Conservation (phyloP, 2,113 vertebrate genomes). For the Mormoops blainvillei region DNA sequence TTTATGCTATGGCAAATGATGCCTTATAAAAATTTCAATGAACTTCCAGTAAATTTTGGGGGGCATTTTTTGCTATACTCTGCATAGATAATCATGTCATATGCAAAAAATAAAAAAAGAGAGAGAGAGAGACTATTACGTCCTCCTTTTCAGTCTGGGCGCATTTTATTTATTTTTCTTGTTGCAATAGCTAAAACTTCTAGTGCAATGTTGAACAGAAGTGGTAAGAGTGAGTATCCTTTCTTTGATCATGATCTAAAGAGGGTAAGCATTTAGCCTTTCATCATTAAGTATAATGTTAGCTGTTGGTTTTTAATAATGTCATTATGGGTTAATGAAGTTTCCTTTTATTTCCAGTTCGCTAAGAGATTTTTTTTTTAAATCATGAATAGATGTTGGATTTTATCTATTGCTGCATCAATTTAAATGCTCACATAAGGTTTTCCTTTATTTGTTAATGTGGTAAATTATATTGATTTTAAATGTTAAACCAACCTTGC, state of each 20-base stretch:
- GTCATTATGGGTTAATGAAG: not conserved
- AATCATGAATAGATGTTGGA: not conserved
- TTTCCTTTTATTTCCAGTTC: not conserved
- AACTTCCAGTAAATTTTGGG: not conserved
- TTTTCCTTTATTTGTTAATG: not conserved
- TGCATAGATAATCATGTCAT: not conserved
- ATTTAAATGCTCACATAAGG: not conserved
- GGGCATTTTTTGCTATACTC: not conserved
- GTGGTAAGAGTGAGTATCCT: not conserved
- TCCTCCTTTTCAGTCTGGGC: not conserved
- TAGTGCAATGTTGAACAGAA: not conserved
- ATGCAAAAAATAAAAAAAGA: not conserved
- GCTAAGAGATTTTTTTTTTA: not conserved
- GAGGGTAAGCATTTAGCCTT: not conserved
- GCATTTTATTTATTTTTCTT: constrained; percentile 5
- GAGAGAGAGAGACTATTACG: not conserved
- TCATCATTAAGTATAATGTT: not conserved
- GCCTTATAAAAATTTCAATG: not conserved
- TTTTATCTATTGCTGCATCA: not conserved
- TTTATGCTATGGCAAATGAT: not conserved
- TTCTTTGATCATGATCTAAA: not conserved
- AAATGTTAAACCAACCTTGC: not conserved
- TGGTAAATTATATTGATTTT: not conserved
- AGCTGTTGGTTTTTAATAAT: not conserved
- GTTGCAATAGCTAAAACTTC: not conserved